Evolutionary conservation across 2,113 vertebrate genomes (phyloP).

Genomic region (Cervus canadensis): DNA sequence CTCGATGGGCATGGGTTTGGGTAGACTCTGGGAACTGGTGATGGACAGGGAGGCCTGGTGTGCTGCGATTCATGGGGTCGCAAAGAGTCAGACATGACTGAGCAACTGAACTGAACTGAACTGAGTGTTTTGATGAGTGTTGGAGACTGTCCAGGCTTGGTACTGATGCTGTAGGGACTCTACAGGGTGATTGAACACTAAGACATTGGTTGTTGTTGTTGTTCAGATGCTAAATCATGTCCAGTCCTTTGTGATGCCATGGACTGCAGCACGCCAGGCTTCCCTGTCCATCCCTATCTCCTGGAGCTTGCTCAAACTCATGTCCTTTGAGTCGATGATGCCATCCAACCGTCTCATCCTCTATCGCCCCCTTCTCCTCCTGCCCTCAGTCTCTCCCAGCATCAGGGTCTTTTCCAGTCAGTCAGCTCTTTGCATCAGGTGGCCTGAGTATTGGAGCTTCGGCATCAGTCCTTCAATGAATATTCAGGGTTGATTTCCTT

Average conservation of each 20-base stretch:
- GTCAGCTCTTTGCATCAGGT: background rate
- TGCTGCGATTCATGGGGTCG: no score
- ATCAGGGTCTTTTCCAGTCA: background rate
- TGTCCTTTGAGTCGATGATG: background rate
- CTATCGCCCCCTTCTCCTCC: fast-evolving
- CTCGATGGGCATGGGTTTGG: no score
- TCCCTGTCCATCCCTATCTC: background rate
- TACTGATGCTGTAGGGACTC: background rate
- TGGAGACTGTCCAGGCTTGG: background rate
- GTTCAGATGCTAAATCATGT: background rate
- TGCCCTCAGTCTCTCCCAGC: background rate
- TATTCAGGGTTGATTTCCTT: background rate
- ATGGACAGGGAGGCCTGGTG: no score
- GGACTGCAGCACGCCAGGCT: background rate
- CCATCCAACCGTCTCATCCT: background rate
- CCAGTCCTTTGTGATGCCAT: background rate
- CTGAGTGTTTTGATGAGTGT: background rate
- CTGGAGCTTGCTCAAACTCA: background rate
- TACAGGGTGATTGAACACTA: background rate
- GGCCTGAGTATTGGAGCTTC: background rate
- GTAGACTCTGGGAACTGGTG: no score
- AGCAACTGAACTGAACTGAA: no score
- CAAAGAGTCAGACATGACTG: no score
- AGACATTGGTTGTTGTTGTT: background rate
- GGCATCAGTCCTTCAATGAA: background rate